Evolutionary conservation across 2,888 invertebrate species (phyloP).

Genomic region (Andrena dorsata): DNA sequence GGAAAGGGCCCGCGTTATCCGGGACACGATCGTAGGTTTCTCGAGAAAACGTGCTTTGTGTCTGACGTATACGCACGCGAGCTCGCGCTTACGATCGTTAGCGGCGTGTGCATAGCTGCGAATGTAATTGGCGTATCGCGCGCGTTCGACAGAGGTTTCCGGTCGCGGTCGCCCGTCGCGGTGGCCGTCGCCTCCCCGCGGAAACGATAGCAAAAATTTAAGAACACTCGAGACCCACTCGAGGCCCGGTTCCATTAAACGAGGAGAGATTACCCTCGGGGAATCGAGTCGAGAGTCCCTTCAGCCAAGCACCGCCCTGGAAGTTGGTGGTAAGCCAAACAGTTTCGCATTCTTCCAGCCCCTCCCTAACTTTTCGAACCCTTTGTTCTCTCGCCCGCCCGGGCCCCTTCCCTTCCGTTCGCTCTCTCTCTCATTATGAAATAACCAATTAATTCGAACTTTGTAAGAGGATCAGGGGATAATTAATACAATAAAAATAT

Average conservation of each 20-base stretch:
- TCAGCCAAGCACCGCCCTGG: conserved; percentile 64
- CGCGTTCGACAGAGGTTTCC: not conserved
- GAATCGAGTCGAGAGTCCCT: conserved; percentile 71
- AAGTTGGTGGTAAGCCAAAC: conserved; percentile 82
- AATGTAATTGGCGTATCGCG: conserved; percentile 43
- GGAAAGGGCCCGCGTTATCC: conserved; percentile 1
- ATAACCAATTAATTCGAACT: conserved; percentile 80
- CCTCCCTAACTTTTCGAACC: conserved; percentile 20
- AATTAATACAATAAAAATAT: conserved; percentile 82
- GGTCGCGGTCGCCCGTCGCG: not conserved
- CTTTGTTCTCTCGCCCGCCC: conserved; percentile 33
- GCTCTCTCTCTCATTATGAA: conserved; percentile 65
- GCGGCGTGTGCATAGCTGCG: no score
- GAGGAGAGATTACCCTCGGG: conserved; percentile 67
- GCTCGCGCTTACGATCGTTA: conserved; percentile 17
- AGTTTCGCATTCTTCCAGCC: conserved; percentile 68
- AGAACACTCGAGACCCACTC: conserved; percentile 47
- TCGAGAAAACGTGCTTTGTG: not conserved
- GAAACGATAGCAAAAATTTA: conserved; percentile 44
- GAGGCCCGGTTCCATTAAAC: conserved; percentile 46
- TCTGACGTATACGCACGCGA: conserved; percentile 29
- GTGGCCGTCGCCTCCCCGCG: not conserved
- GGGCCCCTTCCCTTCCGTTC: conserved; percentile 13
- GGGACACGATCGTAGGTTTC: conserved; percentile 10
- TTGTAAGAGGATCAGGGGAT: conserved; percentile 79